A percentile compares a stretch with the other conserved stretches of the same genome.
Evolutionary conservation across 2,113 vertebrate species (phyloP).

Genomic region (Eira barbara): DNA sequence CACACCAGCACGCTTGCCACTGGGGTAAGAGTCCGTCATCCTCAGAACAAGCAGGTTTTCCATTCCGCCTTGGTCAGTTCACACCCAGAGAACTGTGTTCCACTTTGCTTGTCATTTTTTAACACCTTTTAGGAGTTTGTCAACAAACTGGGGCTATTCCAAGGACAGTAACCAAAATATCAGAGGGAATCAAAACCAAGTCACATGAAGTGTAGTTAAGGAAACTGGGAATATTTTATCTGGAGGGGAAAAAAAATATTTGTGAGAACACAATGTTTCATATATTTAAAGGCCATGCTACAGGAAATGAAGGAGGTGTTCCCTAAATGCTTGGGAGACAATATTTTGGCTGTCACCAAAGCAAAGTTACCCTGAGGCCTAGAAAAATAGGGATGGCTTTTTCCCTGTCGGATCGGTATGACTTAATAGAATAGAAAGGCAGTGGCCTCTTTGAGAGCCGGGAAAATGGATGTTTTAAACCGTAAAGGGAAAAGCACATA

Average conservation of each 20-base stretch:
- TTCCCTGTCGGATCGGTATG: neutral
- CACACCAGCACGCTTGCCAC: neutral
- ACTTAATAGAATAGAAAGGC: neutral
- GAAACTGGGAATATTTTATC: neutral
- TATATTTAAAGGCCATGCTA: neutral
- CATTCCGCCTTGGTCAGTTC: neutral
- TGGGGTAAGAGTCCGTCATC: neutral
- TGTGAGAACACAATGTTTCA: neutral
- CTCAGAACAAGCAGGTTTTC: neutral
- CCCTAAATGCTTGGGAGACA: neutral
- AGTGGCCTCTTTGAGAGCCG: neutral
- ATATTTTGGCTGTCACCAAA: neutral
- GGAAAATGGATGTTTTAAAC: neutral
- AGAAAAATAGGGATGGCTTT: constrained; percentile 29
- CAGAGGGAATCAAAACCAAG: neutral
- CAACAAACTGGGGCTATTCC: neutral
- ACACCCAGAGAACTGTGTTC: neutral
- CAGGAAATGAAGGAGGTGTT: neutral
- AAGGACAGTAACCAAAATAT: neutral
- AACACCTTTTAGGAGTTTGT: neutral
- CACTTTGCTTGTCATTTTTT: neutral
- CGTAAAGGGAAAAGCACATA: neutral
- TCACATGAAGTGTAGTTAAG: neutral
- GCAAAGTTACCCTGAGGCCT: neutral
- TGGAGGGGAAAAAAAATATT: neutral